Evolutionary conservation across 2,113 vertebrate genomes (phyloP).

Genomic region (Emydura subglobosa): DNA sequence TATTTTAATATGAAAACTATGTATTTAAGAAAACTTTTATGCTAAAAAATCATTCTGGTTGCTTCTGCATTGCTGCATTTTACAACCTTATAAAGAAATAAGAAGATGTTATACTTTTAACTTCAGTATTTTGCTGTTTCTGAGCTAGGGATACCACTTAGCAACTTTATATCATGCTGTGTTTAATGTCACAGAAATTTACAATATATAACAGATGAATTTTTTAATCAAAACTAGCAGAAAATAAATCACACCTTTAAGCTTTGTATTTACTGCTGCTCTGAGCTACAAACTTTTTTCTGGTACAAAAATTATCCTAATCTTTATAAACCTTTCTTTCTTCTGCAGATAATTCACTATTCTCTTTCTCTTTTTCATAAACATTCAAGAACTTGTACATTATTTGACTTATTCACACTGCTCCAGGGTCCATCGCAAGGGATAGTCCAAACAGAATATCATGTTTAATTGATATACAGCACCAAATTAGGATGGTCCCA

Average conservation of each 20-base stretch:
- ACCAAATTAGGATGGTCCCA: background rate
- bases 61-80: background rate
- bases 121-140: background rate
- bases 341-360: background rate
- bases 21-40: fast-evolving
- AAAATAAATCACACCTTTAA: background rate
- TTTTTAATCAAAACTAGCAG: background rate
- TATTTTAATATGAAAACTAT: background rate
- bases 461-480: background rate
- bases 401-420: background rate
- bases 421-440: background rate
- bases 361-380: background rate
- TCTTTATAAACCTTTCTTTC: background rate
- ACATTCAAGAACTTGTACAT: background rate
- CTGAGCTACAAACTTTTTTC: background rate
- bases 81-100: background rate
- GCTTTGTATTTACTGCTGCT: fast-evolving
- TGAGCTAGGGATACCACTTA: background rate
- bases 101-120: background rate
- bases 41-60: background rate
- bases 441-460: background rate
- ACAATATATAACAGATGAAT: background rate
- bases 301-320: background rate
- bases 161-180: background rate
- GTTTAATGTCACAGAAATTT: background rate